phyloP scores from a whole-genome alignment of 1,140 invertebrate species.

The Drosophila ambigua region DNA sequence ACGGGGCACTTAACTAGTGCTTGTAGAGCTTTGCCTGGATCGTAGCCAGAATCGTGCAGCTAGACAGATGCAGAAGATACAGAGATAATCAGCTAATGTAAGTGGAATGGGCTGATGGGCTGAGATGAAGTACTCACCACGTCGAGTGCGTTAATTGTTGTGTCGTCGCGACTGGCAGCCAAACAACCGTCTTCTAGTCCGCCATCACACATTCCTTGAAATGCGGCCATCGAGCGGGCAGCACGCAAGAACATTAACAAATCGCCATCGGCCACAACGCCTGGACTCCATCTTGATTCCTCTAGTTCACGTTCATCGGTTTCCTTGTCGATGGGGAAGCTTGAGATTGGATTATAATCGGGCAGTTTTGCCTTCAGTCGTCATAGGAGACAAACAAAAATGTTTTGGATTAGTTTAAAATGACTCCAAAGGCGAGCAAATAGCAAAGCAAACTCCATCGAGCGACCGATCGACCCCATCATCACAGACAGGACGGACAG shows the following conservation, averaged over 20 bases:
- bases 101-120: background rate
- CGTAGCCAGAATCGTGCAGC: constrained; percentile 97
- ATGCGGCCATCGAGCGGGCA: constrained; percentile 97
- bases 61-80: constrained; percentile 69
- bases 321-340: constrained; percentile 84
- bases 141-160: constrained; percentile 98
- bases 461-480: too few species aligned
- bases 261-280: constrained; percentile 95
- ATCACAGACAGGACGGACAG: too few species aligned
- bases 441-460: constrained; percentile 14
- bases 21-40: constrained; percentile 97
- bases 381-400: constrained; percentile 77
- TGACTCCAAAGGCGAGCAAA: constrained; percentile 36
- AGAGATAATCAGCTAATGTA: constrained; percentile 7
- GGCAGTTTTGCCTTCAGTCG: constrained; percentile 84
- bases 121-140: constrained; percentile 86
- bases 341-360: constrained; percentile 84
- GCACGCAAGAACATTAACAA: constrained; percentile 98
- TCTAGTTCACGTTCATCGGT: constrained; percentile 86
- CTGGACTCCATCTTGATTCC: constrained; percentile 96
- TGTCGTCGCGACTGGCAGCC: constrained; percentile 97
- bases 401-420: constrained; percentile 74
- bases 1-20: constrained; percentile 98
- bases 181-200: constrained; percentile 98
- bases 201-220: constrained; percentile 97